Conservation (phyloP, 1,140 invertebrate species). For the Asobara japonica region DNA sequence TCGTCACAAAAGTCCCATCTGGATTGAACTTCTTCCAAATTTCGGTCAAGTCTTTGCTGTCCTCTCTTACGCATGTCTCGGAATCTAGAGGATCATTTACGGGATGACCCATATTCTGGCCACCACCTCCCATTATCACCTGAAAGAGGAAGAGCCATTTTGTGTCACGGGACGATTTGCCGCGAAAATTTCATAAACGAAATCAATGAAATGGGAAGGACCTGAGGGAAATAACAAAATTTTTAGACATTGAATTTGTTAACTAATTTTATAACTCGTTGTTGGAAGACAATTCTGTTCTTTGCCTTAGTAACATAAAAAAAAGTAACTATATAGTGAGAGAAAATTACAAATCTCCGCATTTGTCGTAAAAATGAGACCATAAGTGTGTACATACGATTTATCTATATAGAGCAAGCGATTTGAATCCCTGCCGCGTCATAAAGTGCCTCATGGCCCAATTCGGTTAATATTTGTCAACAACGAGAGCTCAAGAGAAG, state of each 20-base stretch:
- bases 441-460: not conserved
- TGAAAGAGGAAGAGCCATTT: constrained; percentile 45
- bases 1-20: constrained; percentile 64
- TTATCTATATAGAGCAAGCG: not conserved
- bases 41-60: constrained; percentile 69
- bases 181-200: too few relatives aligned
- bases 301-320: too few relatives aligned
- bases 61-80: constrained; percentile 61
- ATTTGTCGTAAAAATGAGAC: too few relatives aligned
- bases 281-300: too few relatives aligned
- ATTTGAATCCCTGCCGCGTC: not conserved
- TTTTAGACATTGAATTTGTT: too few relatives aligned
- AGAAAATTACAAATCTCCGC: too few relatives aligned
- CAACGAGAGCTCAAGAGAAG: constrained; percentile 22
- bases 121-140: constrained; percentile 72
- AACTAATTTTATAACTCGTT: too few relatives aligned
- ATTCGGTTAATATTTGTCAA: constrained; percentile 18
- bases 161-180: too few relatives aligned
- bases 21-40: constrained; percentile 68
- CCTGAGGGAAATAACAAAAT: too few relatives aligned
- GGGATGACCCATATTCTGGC: constrained; percentile 59
- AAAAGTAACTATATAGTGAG: too few relatives aligned
- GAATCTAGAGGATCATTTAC: constrained; percentile 32
- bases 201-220: too few relatives aligned
- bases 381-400: too few relatives aligned